Base-by-base conservation (phyloP, 2,113 vertebrate species). In the Indicator indicator region DNA sequence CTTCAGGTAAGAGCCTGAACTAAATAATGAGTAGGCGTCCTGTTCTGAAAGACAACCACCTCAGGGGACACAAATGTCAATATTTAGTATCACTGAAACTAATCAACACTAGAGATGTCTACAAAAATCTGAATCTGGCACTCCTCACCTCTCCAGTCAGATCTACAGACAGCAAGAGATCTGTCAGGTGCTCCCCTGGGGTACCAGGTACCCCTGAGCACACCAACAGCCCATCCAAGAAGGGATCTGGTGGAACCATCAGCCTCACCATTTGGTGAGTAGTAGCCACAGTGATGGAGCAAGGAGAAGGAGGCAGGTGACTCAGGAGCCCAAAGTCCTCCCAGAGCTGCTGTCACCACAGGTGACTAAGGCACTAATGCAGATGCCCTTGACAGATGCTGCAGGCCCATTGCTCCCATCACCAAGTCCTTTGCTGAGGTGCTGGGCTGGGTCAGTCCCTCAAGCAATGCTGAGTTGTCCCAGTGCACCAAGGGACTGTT, bases 21-120 rank as follows among this genome's bases (percentile, higher is more conserved):
- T 93, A 91, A 90, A 95, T 95, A 96, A 89, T 5, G 5, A 90
- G 83, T 93, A 87, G 86, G 90, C 30, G 4, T 86, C 75, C 75
- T 87, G 63, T 76, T 93, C 94, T 93, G 90, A 90, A 75, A 92
- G 83, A 77, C 59, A 92, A 82, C 84, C 62, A 86, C 17, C 74
- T 90, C 74, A 24, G 52, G 80, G 93, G 94, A 93, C 91, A 79
- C 59, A 69, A 87, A 82, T n/a, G 63, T 79, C 92, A 89, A 72
- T 89, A 84, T 9, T 76, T 83, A 82, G 54, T 90, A 82, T 87
- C 92, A 58, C 44, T 2, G 0, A 93, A 90, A 87, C 77, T 63
- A 78, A 84, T 62, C 83, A 69, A 90, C 88, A 30, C 54, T 42
- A 48, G 81, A 83, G 68, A 89, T 20, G 50, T 50, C 77, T 89